Evolutionary conservation across 2,888 invertebrate genomes (phyloP), one percentile per base, ranked within the genome.

Genomic region (Elaeidobius kamerunicus): DNA sequence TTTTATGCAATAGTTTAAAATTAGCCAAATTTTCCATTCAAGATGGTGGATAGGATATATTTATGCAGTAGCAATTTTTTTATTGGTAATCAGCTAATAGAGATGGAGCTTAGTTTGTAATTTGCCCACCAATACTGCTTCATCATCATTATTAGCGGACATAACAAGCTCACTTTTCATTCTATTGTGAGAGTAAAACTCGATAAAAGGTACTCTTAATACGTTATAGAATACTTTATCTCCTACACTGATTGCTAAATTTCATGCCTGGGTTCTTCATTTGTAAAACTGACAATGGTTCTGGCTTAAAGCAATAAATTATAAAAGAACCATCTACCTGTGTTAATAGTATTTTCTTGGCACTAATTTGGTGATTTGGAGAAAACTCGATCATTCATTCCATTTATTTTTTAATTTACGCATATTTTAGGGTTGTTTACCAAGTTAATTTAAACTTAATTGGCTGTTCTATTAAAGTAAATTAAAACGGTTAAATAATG

Each of bases 231-330:
- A 68, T 66, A 68, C 67, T 68, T 68, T 65, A 67, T 67, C 68
- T 66, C 65, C 64, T n/a, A n/a, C 54, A 59, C 53, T 63, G 63
- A 65, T 67, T 62, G 65, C 60, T 60, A 59, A 63, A 69, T 69
- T 69, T 69, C 68, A 69, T 65, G 69, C 60, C 55, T 63, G 60
- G 66, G 66, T 68, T 67, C 61, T 67, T 61, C 66, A 64, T 67
- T 67, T 67, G 66, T 66, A 67, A 65, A 67, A 66, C 66, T 65
- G 65, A 69, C 66, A 67, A 67, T 66, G 65, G 49, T 30, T 43
- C 43, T 60, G 61, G 60, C 61, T 63, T 64, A 61, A 59, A 63
- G 60, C 62, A 60, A 60, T 63, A 65, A 65, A 65, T 65, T 63
- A 62, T 63, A 67, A 67, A 65, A 62, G 59, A 59, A 49, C 60